phyloP scores from a whole-genome alignment of 2,113 vertebrate species.

The Connochaetes taurinus region DNA sequence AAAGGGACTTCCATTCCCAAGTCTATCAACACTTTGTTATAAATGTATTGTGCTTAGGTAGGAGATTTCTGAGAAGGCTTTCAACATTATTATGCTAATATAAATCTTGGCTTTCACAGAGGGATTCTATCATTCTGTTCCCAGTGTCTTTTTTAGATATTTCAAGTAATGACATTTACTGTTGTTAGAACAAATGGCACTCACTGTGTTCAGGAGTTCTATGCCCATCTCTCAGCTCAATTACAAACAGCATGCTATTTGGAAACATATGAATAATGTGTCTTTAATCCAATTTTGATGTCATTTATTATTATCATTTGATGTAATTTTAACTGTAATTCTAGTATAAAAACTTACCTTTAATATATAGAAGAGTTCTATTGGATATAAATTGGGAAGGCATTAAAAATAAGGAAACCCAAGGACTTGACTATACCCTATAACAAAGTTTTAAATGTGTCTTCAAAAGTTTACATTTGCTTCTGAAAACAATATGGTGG shows the following conservation, averaged over 20 bases:
- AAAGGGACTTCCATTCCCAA: not conserved
- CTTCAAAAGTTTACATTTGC: not conserved
- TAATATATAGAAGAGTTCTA: not conserved
- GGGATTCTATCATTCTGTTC: not conserved
- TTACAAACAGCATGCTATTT: not conserved
- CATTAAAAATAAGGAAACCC: not conserved
- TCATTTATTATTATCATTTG: not conserved
- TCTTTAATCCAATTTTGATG: not conserved
- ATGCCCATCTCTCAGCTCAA: not conserved
- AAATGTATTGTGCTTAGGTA: not conserved
- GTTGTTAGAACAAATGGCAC: not conserved
- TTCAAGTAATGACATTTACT: not conserved
- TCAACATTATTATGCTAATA: slow-evolving; percentile 40
- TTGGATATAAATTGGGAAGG: not conserved
- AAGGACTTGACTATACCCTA: not conserved
- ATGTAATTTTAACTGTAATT: not conserved
- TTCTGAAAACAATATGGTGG: not conserved
- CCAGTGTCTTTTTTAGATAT: not conserved
- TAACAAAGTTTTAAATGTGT: not conserved
- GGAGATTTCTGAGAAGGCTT: not conserved
- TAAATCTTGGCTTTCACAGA: not conserved
- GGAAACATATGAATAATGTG: not conserved
- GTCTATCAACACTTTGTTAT: not conserved
- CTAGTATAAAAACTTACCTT: not conserved
- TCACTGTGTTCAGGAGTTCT: not conserved